Evolutionary conservation across 2,888 invertebrate species (phyloP), one percentile per base, ranked within the genome.

Genomic region (Hoplodrina blanda): DNA sequence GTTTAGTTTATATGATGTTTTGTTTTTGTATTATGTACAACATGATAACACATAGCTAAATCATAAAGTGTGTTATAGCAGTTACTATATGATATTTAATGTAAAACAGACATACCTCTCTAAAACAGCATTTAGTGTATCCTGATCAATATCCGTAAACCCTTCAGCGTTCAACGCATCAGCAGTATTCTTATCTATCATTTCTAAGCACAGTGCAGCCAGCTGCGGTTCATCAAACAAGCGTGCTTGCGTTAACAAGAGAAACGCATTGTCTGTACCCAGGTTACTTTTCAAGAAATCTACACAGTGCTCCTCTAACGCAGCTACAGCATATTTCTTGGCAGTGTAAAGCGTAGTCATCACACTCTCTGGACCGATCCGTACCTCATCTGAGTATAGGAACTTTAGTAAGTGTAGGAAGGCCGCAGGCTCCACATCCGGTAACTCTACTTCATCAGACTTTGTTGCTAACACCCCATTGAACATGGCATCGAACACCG

Each of bases 401-500:
- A 97, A 97, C 90, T 96, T 97, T 53, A 98, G 94, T 64, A 98
- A 96, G 75, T 98, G 97, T 55, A 98, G 91, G 89, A 98, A 98
- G 0, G 98, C 98, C 10, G 97, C 97, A 0, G 98, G 98, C 87
- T 98, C 98, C 0, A 98, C 98, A 91, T 98, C 98, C 0, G 98
- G 98, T 62, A 98, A 94, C 88, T 98, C 98, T 62, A 98, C 97
- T 84, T 98, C 97, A 69, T 97, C 96, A 61, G 97, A 97, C 71
- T 96, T 96, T 0, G 97, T 97, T 0, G 97, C 97, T 85, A 98
- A 91, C 0, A 97, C 97, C 44, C 98, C 98, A 88, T 98, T 98
- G 87, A 98, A 98, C 97, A 98, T 98, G 10, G 98, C 98, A 91
- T 98, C 98, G 89, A 98, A 98, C 2, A 98, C 98, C 0, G 98